Percentiles rank a stretch among this genome's conserved stretches.
phyloP scores from a whole-genome alignment of 2,888 invertebrate genomes.

The Trichacis sp. region DNA sequence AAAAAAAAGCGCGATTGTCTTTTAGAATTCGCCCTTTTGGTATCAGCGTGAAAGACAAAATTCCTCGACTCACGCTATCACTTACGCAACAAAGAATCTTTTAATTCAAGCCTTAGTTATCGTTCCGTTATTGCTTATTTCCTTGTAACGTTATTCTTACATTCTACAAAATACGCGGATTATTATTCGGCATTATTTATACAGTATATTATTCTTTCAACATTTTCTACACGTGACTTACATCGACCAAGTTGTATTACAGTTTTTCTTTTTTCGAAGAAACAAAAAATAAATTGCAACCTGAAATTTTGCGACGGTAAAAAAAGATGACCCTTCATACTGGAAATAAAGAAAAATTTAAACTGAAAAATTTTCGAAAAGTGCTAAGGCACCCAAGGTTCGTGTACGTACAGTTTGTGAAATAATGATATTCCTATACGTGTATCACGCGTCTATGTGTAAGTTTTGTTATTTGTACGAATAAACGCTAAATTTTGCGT shows the following conservation, averaged over 20 bases:
- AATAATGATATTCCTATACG: slow-evolving; percentile 22
- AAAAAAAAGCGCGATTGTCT: neutral
- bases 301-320: neutral
- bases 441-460: slow-evolving; percentile 9
- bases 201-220: neutral
- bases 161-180: slow-evolving; percentile 6
- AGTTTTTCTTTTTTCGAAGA: too few relatives aligned
- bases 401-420: slow-evolving; percentile 51
- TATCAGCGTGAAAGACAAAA: slow-evolving; percentile 2
- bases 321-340: neutral
- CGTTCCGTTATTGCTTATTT: slow-evolving; percentile 1
- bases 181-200: neutral
- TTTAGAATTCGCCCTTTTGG: neutral
- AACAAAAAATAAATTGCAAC: too few relatives aligned
- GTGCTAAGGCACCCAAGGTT: slow-evolving; percentile 64
- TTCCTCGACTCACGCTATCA: neutral
- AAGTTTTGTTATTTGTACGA: neutral
- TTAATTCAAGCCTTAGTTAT: neutral
- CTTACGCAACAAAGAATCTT: slow-evolving; percentile 2
- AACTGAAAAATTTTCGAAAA: slow-evolving; percentile 40
- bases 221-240: neutral
- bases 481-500: neutral
- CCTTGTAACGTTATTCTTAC: neutral
- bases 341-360: too few relatives aligned
- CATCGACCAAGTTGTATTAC: neutral